Base-by-base conservation (phyloP, 2,888 invertebrate genomes). In the Endotricha flammealis region DNA sequence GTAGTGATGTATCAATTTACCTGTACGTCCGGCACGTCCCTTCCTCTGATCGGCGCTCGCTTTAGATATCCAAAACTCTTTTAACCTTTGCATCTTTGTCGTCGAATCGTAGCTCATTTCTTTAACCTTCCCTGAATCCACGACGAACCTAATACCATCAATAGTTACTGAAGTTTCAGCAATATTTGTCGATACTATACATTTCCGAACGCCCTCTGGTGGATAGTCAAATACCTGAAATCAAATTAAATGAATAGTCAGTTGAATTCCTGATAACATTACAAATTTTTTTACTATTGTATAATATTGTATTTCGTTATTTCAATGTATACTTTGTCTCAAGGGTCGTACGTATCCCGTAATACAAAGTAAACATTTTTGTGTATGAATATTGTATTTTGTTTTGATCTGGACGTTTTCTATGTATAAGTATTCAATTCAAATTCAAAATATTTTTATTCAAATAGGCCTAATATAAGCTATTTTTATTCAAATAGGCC, bases 121-220 rank as follows among this genome's bases (percentile, higher is more conserved):
- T 81, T 98, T 98, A 0, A 91, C 89, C 88, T 97, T 98, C 14
- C 99, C 99, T 2, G 98, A 98, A 74, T 99, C 99, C 0, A 95
- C 91, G 0, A 99, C 99, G 79, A 99, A 99, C 59, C 99, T 88
- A 35, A 99, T 94, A 0, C 99, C 99, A 69, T 99, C 99, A 36
- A 99, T 98, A 0, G 99, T 99, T 2, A 99, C 93, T 0, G 98
- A 98, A 0, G 99, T 99, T 86, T 99, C 99, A 0, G 99, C 98
- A 39, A 99, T 99, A 65, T 99, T 99, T 1, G 99, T 99, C 0
- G 98, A 96, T 1, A 99, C 92, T 41, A 99, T 96, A 71, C 98
- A 99, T 72, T 99, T 99, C 35, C 99, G 89, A 2, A 96, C 91
- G 3, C 97, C 96, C 36, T 97, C 95, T 1, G 98, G 98, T 0